Percentiles rank a stretch among this genome's conserved stretches.
Conservation (phyloP, 1,140 invertebrate species). For the Zaprionus inermis region DNA sequence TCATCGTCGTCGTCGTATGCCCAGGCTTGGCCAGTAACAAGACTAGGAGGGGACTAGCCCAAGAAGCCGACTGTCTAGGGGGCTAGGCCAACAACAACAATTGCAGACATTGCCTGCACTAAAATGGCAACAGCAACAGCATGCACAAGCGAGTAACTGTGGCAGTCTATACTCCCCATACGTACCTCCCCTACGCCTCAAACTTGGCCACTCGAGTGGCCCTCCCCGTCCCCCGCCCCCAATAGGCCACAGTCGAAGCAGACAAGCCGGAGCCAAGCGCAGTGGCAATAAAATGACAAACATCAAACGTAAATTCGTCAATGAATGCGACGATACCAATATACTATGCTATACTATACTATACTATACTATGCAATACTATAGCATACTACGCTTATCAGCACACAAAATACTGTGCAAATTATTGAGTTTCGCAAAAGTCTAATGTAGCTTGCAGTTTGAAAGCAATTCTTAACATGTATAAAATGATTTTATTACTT, state of each 20-base stretch:
- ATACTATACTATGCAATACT: background rate
- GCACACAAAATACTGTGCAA: background rate
- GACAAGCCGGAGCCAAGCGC: conserved; percentile 69
- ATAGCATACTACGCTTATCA: background rate
- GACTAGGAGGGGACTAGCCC: background rate
- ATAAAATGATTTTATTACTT: too few relatives aligned
- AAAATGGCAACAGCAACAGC: conserved; percentile 32
- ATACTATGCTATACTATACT: conserved; percentile 4
- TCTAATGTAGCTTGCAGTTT: background rate
- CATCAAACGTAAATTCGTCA: conserved; percentile 24
- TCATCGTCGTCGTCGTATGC: conserved; percentile 1
- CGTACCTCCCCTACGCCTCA: background rate
- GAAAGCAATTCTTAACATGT: too few relatives aligned
- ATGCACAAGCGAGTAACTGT: conserved; percentile 33
- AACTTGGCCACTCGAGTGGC: background rate
- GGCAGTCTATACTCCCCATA: conserved; percentile 3
- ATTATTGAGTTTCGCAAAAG: background rate
- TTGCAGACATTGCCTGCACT: conserved; percentile 39
- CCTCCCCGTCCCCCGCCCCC: background rate
- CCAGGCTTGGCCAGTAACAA: background rate
- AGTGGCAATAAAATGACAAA: conserved; percentile 53
- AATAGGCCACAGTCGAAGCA: conserved; percentile 46
- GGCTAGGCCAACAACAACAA: conserved; percentile 41
- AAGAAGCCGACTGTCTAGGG: conserved; percentile 11
- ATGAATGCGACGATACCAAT: conserved; percentile 6